These are phyloP conservation scores for Phoxinus dragarum DNA, from an alignment of 2,797 vertebrate genomes.

Conservation along the genomic window DNA sequence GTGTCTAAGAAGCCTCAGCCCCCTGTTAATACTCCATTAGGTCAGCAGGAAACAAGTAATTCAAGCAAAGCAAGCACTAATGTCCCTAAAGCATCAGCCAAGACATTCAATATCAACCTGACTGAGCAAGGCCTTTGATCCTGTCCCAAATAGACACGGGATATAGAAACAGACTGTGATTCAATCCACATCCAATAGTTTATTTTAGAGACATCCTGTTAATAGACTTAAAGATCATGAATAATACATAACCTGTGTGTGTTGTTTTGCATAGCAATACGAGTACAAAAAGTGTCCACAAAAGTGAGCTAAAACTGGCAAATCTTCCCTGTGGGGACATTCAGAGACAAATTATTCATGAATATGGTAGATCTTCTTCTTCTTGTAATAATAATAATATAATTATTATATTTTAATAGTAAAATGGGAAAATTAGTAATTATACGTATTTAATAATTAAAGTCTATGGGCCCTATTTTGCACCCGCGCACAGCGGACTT, in stretches of 20 bases:
- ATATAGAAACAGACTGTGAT: conserved; percentile 31
- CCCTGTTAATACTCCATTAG: conserved; percentile 37
- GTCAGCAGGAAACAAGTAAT: conserved; percentile 50
- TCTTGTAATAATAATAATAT: too few relatives aligned
- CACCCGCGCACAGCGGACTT: too few relatives aligned
- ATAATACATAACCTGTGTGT: not conserved
- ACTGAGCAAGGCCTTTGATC: conserved; percentile 35
- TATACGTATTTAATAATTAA: too few relatives aligned
- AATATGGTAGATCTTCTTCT: not conserved
- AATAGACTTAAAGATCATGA: not conserved
- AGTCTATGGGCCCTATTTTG: too few relatives aligned
- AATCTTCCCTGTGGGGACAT: not conserved
- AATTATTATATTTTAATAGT: not conserved
- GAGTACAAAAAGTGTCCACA: not conserved
- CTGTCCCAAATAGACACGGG: conserved; percentile 38
- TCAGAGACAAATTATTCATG: not conserved
- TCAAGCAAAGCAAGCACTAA: conserved; percentile 45
- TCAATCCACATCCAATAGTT: conserved; percentile 38
- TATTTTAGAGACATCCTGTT: conserved; percentile 43
- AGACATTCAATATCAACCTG: conserved; percentile 51
- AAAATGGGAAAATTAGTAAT: not conserved
- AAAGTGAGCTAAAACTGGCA: not conserved
- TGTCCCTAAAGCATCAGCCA: conserved; percentile 29
- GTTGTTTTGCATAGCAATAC: too few relatives aligned
- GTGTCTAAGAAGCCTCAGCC: conserved; percentile 36